These are phyloP conservation scores for Acanthococcus lagerstroemiae DNA, from an alignment of 2,888 invertebrate species.

Conservation along the genomic window DNA sequence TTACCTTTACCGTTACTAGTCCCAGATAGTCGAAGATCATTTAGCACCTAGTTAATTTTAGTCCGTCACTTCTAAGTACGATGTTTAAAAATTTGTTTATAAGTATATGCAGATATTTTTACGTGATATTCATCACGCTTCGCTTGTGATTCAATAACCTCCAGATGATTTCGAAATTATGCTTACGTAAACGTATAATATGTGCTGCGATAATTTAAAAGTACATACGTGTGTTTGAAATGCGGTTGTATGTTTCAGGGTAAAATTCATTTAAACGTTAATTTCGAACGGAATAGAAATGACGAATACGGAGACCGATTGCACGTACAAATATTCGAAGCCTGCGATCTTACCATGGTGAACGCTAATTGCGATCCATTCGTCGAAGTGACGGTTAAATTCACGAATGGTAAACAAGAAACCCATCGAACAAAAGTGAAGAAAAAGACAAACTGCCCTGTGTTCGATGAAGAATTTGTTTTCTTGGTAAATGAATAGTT, in stretches of 20 bases:
- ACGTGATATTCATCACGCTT: too few species aligned
- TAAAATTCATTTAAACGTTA: constrained; percentile 74
- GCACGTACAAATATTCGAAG: constrained; percentile 57
- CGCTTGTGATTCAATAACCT: too few species aligned
- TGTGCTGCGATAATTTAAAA: too few species aligned
- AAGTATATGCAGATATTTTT: too few species aligned
- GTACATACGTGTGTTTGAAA: too few species aligned
- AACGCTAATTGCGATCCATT: constrained; percentile 87
- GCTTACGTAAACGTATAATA: too few species aligned
- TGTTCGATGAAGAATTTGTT: constrained; percentile 76
- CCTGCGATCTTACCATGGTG: constrained; percentile 76
- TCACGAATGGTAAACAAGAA: constrained; percentile 69
- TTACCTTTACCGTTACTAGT: too few species aligned
- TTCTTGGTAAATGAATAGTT: constrained; percentile 49
- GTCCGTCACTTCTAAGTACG: too few species aligned
- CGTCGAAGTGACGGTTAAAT: constrained; percentile 67
- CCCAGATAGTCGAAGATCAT: too few species aligned
- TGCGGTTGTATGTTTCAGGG: constrained; percentile 40
- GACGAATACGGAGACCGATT: constrained; percentile 34
- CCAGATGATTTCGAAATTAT: too few species aligned
- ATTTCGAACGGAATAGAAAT: constrained; percentile 45
- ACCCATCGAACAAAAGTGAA: constrained; percentile 72
- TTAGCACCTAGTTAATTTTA: too few species aligned
- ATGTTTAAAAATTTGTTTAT: too few species aligned
- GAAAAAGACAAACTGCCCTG: constrained; percentile 82